Evolutionary conservation across 2,888 invertebrate genomes (phyloP), one percentile per base, ranked within the genome.

Genomic region (Caenorhabditis japonica): DNA sequence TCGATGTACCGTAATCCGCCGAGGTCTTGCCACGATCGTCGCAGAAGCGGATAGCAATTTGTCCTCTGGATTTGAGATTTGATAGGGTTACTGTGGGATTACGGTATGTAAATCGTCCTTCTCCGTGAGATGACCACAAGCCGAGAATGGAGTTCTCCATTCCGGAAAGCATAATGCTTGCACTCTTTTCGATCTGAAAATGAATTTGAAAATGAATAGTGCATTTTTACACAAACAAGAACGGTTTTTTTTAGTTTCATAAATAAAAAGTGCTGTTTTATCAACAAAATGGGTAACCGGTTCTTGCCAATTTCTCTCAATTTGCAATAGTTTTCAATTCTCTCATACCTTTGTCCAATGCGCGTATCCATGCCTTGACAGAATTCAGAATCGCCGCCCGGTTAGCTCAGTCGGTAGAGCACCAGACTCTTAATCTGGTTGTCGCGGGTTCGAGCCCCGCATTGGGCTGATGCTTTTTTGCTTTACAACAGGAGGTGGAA

Each of bases 61-160:
- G 92, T 25, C 92, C 90, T 66, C 91, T 90, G 0, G 80, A 66
- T 17, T 86, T 83, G 23, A 90, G 74, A 8, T 81, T 59, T 3
- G 82, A 62, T 7, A 88, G 83, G 7, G 25, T 61, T 27, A 90
- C 83, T 2, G 82, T 76, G 5, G 88, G 83, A 38, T 87, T 87
- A 61, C 89, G 88, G 87, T 90, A 91, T 13, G 88, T 88, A 87
- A 91, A 91, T 19, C 88, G 88, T 77, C 97, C 97, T 90, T 99
- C 97, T 0, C 95, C 97, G 88, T 99, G 97, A 3, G 97, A 95
- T 2, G 94, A 91, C 97, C 97, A 97, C 80, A 95, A 93, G 2
- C 97, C 97, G n/a, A 97, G 90, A 1, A 92, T 90, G n/a, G 93
- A 92, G 27, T 92, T 92, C 62, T 92, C 92, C 94, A 99, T 94